phyloP scores from a whole-genome alignment of 2,113 vertebrate genomes.

The Etia nguti region DNA sequence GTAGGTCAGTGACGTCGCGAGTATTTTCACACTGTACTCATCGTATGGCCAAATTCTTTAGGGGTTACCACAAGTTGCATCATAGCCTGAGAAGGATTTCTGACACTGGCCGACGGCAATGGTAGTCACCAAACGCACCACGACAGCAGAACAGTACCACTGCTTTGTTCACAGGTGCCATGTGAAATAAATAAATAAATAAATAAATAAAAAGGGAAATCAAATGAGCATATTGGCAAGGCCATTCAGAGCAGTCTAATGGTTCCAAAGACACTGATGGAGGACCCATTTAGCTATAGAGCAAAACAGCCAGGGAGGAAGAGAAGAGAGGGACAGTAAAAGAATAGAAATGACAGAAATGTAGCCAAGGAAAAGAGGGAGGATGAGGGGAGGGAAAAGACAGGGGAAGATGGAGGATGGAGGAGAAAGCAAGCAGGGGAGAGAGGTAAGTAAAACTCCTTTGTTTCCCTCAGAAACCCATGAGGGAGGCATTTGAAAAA shows the following conservation, averaged over 20 bases:
- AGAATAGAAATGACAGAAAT: constrained; percentile 20
- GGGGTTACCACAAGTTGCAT: constrained; percentile 35
- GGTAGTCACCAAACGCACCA: background rate
- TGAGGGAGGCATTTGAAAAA: constrained; percentile 50
- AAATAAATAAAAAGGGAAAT: background rate
- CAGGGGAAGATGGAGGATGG: background rate
- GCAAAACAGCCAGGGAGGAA: constrained; percentile 6
- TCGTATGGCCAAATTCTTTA: background rate
- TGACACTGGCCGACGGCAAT: background rate
- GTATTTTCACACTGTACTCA: background rate
- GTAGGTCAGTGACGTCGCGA: background rate
- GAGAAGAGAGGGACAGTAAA: background rate
- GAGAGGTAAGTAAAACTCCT: constrained; percentile 45
- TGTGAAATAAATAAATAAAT: background rate
- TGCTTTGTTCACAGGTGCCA: background rate
- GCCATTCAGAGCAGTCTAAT: constrained; percentile 8
- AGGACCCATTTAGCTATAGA: constrained; percentile 32
- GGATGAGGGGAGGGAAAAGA: background rate
- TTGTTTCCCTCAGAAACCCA: constrained; percentile 57
- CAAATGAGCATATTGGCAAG: constrained; percentile 15
- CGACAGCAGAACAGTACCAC: background rate
- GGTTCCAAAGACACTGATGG: constrained; percentile 28
- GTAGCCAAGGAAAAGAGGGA: constrained; percentile 19
- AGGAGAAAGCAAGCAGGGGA: background rate
- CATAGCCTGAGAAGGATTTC: background rate